These are phyloP conservation scores for Ophion costatus DNA, from an alignment of 2,888 invertebrate genomes.

Conservation along the genomic window DNA sequence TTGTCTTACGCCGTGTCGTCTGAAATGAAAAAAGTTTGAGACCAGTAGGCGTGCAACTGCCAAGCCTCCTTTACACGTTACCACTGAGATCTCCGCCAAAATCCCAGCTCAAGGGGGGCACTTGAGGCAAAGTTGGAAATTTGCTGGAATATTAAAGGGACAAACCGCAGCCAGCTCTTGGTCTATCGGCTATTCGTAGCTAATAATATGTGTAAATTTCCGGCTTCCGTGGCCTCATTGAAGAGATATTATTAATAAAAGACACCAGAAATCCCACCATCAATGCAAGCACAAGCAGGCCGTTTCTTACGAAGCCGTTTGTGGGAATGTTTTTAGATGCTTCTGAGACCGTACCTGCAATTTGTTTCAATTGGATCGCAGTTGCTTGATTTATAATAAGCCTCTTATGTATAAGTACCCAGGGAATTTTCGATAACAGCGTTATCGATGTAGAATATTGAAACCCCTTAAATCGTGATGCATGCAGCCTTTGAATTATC, in stretches of 20 bases:
- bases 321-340: no score
- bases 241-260: background rate
- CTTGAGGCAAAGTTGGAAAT: slow-evolving; percentile 1
- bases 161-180: background rate
- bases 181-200: background rate
- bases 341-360: no score
- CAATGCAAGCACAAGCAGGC: no score
- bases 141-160: slow-evolving; percentile 3
- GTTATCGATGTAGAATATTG: no score
- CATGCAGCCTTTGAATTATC: no score
- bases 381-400: no score
- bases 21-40: slow-evolving; percentile 61
- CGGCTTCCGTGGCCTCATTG: background rate
- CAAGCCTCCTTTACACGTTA: slow-evolving; percentile 29
- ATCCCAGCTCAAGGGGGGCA: background rate
- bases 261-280: no score
- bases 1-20: slow-evolving; percentile 38
- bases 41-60: slow-evolving; percentile 5
- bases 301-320: no score
- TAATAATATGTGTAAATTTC: background rate
- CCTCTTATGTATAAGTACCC: no score
- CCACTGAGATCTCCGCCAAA: slow-evolving; percentile 37
- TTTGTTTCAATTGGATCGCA: no score
- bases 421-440: no score
- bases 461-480: no score